Base-by-base conservation (phyloP, 2,113 vertebrate genomes). In the Dendrocopos noguchii region DNA sequence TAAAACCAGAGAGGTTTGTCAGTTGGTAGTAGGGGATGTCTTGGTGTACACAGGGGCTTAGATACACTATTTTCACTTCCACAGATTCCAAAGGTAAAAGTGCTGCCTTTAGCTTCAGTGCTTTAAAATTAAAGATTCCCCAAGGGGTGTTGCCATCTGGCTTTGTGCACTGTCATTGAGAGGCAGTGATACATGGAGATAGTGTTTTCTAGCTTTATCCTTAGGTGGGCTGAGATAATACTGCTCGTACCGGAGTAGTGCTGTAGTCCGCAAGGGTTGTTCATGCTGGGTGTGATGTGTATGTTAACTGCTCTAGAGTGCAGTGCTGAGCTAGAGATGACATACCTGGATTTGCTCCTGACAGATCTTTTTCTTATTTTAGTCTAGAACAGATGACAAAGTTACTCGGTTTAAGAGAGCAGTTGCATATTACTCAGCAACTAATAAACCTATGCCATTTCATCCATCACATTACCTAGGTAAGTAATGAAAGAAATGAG, bases 371-470 rank as follows among this genome's bases (percentile, higher is more conserved):
- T 88, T 83, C 87, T 73, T 95, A 47, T 97, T 98, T 96, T 93
- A 99, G 99, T 99, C 99, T 93, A 98, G 98, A 98, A 99, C 98
- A 90, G 98, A 99, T 97, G 98, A 99, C 97, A 99, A 99, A 98
- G 98, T 99, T 89, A 96, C 98, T 95, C 98, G 99, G 87, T 99
- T 99, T 97, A 99, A 99, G 98, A 98, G 98, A 97, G 99, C 99
- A 27, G 98, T 99, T 98, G 98, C 98, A 91, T 99, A 98, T 98
- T 99, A 99, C 94, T 98, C 98, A 67, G 98, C 97, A 80, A 98
- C 98, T 97, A 99, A 98, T 97, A 98, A 98, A 90, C 98, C 98
- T 90, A 97, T 97, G 86, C 97, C 98, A 96, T 98, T 98, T 98
- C 98, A 98, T 96, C 98, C 97, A 95, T 96, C 98, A 95, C 98